A percentile compares a stretch with the other conserved stretches of the same genome.
These are phyloP conservation scores for Charina bottae DNA, from an alignment of 2,113 vertebrate species.

Conservation along the genomic window DNA sequence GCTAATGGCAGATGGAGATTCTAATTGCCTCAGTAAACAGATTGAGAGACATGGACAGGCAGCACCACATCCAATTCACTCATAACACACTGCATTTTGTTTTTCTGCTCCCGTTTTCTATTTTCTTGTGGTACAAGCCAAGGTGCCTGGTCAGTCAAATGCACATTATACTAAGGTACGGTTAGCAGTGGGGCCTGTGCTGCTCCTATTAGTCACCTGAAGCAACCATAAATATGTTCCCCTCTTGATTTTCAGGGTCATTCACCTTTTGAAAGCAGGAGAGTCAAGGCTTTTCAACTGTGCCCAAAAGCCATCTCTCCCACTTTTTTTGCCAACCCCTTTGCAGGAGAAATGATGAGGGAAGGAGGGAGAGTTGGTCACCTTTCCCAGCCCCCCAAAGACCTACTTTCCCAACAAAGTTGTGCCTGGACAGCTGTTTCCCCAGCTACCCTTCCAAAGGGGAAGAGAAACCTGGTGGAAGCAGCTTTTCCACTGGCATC, in stretches of 20 bases:
- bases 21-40: not conserved
- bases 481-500: not conserved
- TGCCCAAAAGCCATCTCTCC: not conserved
- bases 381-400: not conserved
- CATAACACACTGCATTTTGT: not conserved
- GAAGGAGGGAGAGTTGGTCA: not conserved
- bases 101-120: not conserved
- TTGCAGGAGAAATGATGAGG: not conserved
- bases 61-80: not conserved
- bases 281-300: not conserved
- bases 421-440: not conserved
- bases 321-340: not conserved
- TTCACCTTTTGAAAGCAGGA: not conserved
- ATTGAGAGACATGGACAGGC: not conserved
- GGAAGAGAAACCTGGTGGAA: not conserved
- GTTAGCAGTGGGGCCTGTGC: not conserved
- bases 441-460: not conserved
- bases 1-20: not conserved
- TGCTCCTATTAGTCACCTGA: not conserved
- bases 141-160: not conserved
- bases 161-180: not conserved
- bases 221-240: not conserved
- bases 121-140: not conserved
- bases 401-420: not conserved
- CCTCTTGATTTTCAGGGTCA: not conserved